Evolutionary conservation across 1,140 invertebrate species (phyloP).

Genomic region (Temnothorax curvispinosus): DNA sequence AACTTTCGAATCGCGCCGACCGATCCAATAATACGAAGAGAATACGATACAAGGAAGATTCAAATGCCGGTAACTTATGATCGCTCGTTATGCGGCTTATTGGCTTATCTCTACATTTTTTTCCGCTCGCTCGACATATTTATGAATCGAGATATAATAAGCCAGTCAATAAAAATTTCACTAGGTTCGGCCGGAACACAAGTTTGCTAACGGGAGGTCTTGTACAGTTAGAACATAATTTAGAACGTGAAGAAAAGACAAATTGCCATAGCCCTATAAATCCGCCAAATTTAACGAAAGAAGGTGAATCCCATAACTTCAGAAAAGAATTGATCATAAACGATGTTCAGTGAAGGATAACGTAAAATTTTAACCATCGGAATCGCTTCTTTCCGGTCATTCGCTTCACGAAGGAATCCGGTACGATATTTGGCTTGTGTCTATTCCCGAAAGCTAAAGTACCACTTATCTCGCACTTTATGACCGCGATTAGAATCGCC

Average conservation of each 20-base stretch:
- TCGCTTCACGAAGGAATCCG: conserved; percentile 4
- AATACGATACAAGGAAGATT: conserved; percentile 19
- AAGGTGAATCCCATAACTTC: neutral
- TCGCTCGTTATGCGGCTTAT: neutral
- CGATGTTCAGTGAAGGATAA: neutral
- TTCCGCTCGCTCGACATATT: neutral
- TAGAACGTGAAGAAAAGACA: neutral
- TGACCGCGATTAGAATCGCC: neutral
- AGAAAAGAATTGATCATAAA: neutral
- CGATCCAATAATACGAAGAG: conserved; percentile 8
- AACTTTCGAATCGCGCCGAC: conserved; percentile 37
- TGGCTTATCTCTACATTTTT: conserved; percentile 5
- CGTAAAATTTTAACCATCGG: neutral
- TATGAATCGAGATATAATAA: conserved; percentile 37
- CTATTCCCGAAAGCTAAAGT: neutral
- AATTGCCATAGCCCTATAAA: neutral
- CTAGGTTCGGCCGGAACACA: neutral
- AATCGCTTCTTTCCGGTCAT: neutral
- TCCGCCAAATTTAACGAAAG: neutral
- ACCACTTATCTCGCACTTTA: conserved; percentile 14
- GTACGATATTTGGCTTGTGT: neutral
- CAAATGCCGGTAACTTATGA: neutral
- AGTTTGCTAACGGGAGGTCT: neutral
- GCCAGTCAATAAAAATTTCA: conserved; percentile 12
- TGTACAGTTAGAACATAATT: conserved; percentile 2